Base-by-base conservation (phyloP, 2,113 vertebrate species). In the Toxostoma redivivum region DNA sequence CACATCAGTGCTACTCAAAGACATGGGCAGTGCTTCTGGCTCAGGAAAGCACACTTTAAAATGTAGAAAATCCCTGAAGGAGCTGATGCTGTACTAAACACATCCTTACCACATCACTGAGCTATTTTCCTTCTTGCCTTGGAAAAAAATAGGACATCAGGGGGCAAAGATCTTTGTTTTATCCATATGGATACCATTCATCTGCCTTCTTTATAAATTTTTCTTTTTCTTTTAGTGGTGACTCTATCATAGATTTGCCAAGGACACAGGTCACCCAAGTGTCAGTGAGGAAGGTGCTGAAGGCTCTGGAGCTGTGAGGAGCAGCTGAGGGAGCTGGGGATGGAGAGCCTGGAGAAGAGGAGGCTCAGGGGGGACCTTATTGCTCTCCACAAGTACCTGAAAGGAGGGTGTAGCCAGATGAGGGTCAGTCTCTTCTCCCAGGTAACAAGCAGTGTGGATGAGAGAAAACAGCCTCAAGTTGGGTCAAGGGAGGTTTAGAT, bases 101-200 rank as follows among this genome's bases (percentile, higher is more conserved):
- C 1, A 3, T 25, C 8, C 25, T 54, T 56, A 9, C 7, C 17
- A 22, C 3, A 0, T 28, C 47, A 23, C 30, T 2, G 0, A 44
- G 28, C 20, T 18, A 15, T 45, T 38, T 2, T 6, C 56, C 50
- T 87, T 61, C 38, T 44, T 78, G 42, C 15, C 22, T 6, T 14
- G 30, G 25, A 38, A 47, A 40, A 60, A 77, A 37, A 37, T 2
- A 8, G 24, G 31, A n/a, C 20, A 37, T 3, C 2, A 9, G 7
- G 10, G 35, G 64, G 17, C 57, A 72, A 40, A 37, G 21, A 40
- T 21, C 33, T 78, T 73, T 27, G 13, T 50, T 37, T 71, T n/a
- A 70, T 35, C 64, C 19, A 12, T n/a, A 30, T 1, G 7, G 65
- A 47, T 66, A 51, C 11, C 0, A 0, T 11, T 44, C 16, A 38